Conservation (phyloP, 1,140 invertebrate species). For the Papilio xuthus region DNA sequence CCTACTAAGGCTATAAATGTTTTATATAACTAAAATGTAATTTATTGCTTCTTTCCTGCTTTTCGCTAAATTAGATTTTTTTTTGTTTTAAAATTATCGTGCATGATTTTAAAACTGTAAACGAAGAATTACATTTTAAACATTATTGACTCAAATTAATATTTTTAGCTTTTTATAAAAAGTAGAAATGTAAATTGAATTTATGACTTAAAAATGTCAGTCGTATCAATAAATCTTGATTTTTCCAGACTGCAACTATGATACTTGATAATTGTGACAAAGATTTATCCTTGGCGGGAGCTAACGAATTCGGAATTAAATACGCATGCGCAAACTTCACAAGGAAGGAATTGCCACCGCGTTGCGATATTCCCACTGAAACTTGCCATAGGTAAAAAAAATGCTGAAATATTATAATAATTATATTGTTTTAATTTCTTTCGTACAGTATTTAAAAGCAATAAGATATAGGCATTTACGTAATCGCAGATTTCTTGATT, state of each 20-base stretch:
- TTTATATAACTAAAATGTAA: too few species aligned
- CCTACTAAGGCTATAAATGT: too few species aligned
- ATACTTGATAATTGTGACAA: conserved; percentile 96
- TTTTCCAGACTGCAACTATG: conserved; percentile 90
- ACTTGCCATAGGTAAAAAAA: conserved; percentile 89
- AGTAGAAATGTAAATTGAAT: too few species aligned
- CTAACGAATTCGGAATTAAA: conserved; percentile 86
- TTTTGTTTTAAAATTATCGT: too few species aligned
- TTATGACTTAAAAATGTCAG: too few species aligned
- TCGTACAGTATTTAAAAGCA: conserved; percentile 32
- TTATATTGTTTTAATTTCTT: not conserved
- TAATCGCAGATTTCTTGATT: conserved; percentile 90
- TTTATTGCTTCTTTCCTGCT: too few species aligned
- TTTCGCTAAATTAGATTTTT: too few species aligned
- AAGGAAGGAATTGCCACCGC: conserved; percentile 86
- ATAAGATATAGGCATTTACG: conserved; percentile 41
- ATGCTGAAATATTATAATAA: not conserved
- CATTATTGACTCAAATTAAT: too few species aligned
- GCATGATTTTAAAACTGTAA: too few species aligned
- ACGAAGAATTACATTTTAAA: too few species aligned
- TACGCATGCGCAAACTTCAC: conserved; percentile 93
- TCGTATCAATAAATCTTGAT: conserved; percentile 1
- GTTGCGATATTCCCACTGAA: conserved; percentile 93
- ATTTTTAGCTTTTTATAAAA: too few species aligned
- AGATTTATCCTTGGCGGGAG: conserved; percentile 89